phyloP scores from a whole-genome alignment of 2,888 invertebrate genomes.

The Cerceris ruficornis region DNA sequence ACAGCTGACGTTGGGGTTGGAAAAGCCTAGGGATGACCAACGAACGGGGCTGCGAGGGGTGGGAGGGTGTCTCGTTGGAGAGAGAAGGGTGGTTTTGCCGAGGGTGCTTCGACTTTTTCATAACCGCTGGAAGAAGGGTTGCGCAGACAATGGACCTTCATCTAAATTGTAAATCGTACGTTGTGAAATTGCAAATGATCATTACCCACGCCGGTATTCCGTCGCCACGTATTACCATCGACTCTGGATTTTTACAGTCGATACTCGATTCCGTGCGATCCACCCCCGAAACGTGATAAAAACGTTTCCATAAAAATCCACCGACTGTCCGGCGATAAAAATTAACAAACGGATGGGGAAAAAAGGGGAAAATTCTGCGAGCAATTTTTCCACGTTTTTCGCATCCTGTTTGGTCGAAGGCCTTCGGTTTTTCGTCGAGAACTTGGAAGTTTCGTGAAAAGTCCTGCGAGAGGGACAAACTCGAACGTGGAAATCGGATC shows the following conservation, averaged over 20 bases:
- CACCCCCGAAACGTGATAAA: too few relatives aligned
- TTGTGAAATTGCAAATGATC: slow-evolving; percentile 74
- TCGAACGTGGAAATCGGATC: slow-evolving; percentile 26
- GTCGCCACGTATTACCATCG: slow-evolving; percentile 33
- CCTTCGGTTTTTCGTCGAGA: slow-evolving; percentile 2
- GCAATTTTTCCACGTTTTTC: background rate
- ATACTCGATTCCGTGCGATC: too few relatives aligned
- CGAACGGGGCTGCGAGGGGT: slow-evolving; percentile 5
- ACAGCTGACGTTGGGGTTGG: slow-evolving; percentile 70
- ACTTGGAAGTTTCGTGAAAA: background rate
- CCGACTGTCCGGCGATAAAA: too few relatives aligned
- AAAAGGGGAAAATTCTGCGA: too few relatives aligned
- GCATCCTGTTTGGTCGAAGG: background rate
- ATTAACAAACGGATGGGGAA: too few relatives aligned
- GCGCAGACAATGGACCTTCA: slow-evolving; percentile 73
- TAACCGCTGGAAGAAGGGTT: slow-evolving; percentile 70
- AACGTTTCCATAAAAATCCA: too few relatives aligned
- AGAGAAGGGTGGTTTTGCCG: slow-evolving; percentile 51
- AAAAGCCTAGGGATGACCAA: slow-evolving; percentile 38
- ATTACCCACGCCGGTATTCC: slow-evolving; percentile 51
- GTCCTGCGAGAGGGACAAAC: background rate
- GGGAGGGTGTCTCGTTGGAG: slow-evolving; percentile 4
- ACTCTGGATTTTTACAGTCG: background rate
- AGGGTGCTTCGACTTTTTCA: slow-evolving; percentile 70
- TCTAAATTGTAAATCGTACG: slow-evolving; percentile 78